phyloP scores from a whole-genome alignment of 1,140 invertebrate genomes.

The Acromyrmex charruanus region DNA sequence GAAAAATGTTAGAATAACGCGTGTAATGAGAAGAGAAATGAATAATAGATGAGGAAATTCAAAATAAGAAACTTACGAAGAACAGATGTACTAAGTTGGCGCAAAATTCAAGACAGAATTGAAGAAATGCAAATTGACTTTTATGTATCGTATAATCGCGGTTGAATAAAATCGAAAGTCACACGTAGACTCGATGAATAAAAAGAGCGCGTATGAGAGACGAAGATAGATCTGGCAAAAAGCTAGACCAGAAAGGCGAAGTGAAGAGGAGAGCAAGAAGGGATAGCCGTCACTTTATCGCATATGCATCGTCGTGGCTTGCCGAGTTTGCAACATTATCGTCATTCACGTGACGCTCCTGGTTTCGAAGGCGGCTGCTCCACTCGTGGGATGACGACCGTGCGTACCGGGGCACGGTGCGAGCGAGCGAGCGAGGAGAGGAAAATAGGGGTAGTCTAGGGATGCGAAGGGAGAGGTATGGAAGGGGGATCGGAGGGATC shows the following conservation, averaged over 20 bases:
- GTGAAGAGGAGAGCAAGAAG: neutral
- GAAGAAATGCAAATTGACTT: neutral
- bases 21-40: neutral
- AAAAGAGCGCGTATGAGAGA: neutral
- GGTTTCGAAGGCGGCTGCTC: constrained; percentile 76
- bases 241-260: neutral
- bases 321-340: constrained; percentile 78
- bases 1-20: neutral
- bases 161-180: neutral
- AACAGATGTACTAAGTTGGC: neutral
- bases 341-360: constrained; percentile 78
- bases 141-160: neutral
- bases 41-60: neutral
- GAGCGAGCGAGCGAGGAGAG: constrained; percentile 29
- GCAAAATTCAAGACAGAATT: neutral
- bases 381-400: constrained; percentile 63
- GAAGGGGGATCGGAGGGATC: constrained; percentile 12
- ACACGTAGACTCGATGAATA: neutral
- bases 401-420: constrained; percentile 47
- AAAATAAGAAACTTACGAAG: constrained; percentile 1
- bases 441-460: constrained; percentile 32
- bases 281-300: constrained; percentile 73
- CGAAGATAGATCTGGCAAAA: neutral
- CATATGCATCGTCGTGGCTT: constrained; percentile 73
- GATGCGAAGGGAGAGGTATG: neutral